Conservation (phyloP, 1,140 invertebrate genomes). For the Steinernema khuongi region DNA sequence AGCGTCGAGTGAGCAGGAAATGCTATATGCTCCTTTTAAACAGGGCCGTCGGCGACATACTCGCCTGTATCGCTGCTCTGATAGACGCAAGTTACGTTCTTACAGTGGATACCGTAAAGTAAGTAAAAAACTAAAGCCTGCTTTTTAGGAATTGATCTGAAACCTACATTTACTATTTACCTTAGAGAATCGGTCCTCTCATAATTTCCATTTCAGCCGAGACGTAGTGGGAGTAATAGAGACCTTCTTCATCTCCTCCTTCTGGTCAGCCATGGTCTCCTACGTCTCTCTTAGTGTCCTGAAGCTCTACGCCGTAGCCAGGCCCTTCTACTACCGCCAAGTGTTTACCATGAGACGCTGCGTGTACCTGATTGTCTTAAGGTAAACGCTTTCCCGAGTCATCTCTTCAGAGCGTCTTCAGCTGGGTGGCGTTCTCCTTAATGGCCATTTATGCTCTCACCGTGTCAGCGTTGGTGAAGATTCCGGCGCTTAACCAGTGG, state of each 20-base stretch:
- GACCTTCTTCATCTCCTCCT: slow-evolving; percentile 46
- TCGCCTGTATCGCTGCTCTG: slow-evolving; percentile 40
- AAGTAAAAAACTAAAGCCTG: slow-evolving; percentile 31
- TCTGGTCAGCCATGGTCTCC: slow-evolving; percentile 52
- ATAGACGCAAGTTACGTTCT: slow-evolving; percentile 37
- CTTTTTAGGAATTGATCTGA: no score
- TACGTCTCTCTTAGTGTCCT: slow-evolving; percentile 45
- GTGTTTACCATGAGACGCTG: slow-evolving; percentile 49
- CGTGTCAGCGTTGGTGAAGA: slow-evolving; percentile 32
- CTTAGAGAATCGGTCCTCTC: no score
- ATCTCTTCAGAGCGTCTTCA: slow-evolving; percentile 11
- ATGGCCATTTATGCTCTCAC: slow-evolving; percentile 34
- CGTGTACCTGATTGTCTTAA: slow-evolving; percentile 39
- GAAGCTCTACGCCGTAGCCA: slow-evolving; percentile 48
- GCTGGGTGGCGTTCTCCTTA: slow-evolving; percentile 36
- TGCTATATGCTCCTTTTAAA: slow-evolving; percentile 50
- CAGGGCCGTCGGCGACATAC: slow-evolving; percentile 46
- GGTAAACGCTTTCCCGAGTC: neutral
- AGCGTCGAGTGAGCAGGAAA: slow-evolving; percentile 47
- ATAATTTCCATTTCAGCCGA: slow-evolving; percentile 36
- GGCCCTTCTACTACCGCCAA: slow-evolving; percentile 47
- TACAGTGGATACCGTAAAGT: slow-evolving; percentile 37
- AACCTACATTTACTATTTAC: no score
- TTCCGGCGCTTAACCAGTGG: slow-evolving; percentile 34
- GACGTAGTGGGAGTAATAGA: slow-evolving; percentile 44